Conservation (phyloP, 2,888 invertebrate species). For the Macrostomum cliftonense region DNA sequence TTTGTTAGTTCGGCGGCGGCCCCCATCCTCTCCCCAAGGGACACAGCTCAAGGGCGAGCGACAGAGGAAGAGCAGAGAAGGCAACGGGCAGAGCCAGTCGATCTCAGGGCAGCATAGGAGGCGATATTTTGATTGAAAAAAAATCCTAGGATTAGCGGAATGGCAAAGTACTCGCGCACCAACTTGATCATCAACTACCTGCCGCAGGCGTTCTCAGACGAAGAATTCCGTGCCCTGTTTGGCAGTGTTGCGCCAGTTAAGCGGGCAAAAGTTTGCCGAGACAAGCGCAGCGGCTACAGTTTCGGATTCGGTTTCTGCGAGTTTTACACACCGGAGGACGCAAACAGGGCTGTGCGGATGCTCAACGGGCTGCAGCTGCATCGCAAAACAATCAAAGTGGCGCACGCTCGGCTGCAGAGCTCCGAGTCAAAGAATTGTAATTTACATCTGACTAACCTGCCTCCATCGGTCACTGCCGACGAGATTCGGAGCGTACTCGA, state of each 20-base stretch:
- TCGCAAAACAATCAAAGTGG: background rate
- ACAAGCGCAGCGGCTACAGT: background rate
- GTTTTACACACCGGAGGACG: background rate
- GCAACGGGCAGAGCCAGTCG: too few relatives aligned
- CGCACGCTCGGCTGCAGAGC: background rate
- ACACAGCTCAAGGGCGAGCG: too few relatives aligned
- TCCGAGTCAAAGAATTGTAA: background rate
- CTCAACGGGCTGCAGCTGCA: background rate
- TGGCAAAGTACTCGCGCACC: background rate
- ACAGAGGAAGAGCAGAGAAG: too few relatives aligned
- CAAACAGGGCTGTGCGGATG: background rate
- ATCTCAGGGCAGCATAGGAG: too few relatives aligned
- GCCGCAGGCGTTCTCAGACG: background rate
- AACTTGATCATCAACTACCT: constrained; percentile 1
- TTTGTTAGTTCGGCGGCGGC: too few relatives aligned
- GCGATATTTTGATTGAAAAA: too few relatives aligned
- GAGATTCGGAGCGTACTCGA: too few relatives aligned
- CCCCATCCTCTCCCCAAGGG: too few relatives aligned
- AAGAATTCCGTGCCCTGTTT: background rate
- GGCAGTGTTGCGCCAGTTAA: background rate
- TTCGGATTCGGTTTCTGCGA: background rate
- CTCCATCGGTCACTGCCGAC: too few relatives aligned
- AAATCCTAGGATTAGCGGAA: too few relatives aligned
- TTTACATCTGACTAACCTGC: too few relatives aligned
- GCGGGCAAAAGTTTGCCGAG: background rate